Evolutionary conservation across 2,888 invertebrate genomes (phyloP).

Genomic region (Rhingia rostrata): DNA sequence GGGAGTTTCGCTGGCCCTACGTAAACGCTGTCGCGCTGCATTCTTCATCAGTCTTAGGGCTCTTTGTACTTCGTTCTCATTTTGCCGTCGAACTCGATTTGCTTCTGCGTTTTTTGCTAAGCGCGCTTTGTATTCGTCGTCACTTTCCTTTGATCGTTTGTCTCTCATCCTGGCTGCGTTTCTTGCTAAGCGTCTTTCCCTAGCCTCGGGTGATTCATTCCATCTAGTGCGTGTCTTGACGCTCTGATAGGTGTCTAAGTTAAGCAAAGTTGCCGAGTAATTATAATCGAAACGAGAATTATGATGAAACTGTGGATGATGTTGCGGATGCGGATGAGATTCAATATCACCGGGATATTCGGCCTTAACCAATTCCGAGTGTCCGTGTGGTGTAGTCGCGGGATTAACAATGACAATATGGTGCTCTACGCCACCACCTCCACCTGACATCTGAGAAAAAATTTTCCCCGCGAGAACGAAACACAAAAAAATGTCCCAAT

Average conservation of each 20-base stretch:
- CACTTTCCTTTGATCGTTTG: slow-evolving; percentile 81
- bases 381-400: slow-evolving; percentile 65
- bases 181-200: slow-evolving; percentile 81
- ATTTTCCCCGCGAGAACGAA: slow-evolving; percentile 67
- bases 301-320: slow-evolving; percentile 66
- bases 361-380: slow-evolving; percentile 56
- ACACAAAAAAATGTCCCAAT: slow-evolving; percentile 61
- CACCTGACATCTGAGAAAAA: slow-evolving; percentile 74
- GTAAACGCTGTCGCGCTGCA: slow-evolving; percentile 82
- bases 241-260: slow-evolving; percentile 76
- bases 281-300: slow-evolving; percentile 72
- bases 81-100: slow-evolving; percentile 82
- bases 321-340: slow-evolving; percentile 64
- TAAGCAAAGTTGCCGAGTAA: slow-evolving; percentile 75
- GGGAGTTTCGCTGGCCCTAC: slow-evolving; percentile 82
- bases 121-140: slow-evolving; percentile 81
- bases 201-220: slow-evolving; percentile 82
- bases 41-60: slow-evolving; percentile 83
- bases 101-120: slow-evolving; percentile 83
- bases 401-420: slow-evolving; percentile 73
- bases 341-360: slow-evolving; percentile 62
- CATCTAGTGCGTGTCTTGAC: slow-evolving; percentile 80
- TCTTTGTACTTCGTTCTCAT: slow-evolving; percentile 83
- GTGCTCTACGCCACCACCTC: slow-evolving; percentile 73
- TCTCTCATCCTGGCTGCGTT: slow-evolving; percentile 83